Evolutionary conservation across 92 coral and sea anemone species (phyloP), one percentile per base, ranked within the genome.

Genomic region (Heteractis magnifica): DNA sequence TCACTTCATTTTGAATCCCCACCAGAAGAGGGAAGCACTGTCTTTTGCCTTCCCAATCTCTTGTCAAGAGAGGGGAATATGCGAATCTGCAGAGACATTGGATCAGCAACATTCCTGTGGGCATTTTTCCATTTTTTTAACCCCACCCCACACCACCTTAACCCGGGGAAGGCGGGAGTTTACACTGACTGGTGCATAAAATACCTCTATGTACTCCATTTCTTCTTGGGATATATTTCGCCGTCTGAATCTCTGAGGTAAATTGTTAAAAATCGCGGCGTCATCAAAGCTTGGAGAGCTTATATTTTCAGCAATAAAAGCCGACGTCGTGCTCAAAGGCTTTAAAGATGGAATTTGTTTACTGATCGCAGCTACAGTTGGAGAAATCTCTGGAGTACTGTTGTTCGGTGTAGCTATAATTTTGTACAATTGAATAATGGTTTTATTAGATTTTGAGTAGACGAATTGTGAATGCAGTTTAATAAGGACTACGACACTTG

Each of bases 151-250:
- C 44, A 34, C 44, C 44, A 34, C 44, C 44, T 34, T 34, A 34
- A 34, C 44, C 44, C 44, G 44, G 44, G 44, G 3, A 34, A 34
- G 44, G 44, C 3, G 44, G 44, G 44, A 34, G 44, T 34, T 34
- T 0, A 34, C 44, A 34, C 1, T 34, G 44, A 34, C 44, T 2
- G 44, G 44, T 34, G 44, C 44, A 2, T 34, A 34, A 34, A 34
- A 34, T 79, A 94, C 99, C 97, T 96, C 98, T 75, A 96, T 90
- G 80, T 90, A 94, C 18, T 87, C 94, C 52, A 96, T 96, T 79
- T 96, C 99, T 55, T 92, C 99, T 78, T 79, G 85, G n/a, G 90
- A 73, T 20, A 96, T 85, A 6, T 79, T 76, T 70, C 83, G 84
- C 75, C 99, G 91, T 87, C 90, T 84, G 88, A 84, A 96, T 83